Conservation (phyloP, 1,140 invertebrate genomes). For the Agraylea sexmaculata region DNA sequence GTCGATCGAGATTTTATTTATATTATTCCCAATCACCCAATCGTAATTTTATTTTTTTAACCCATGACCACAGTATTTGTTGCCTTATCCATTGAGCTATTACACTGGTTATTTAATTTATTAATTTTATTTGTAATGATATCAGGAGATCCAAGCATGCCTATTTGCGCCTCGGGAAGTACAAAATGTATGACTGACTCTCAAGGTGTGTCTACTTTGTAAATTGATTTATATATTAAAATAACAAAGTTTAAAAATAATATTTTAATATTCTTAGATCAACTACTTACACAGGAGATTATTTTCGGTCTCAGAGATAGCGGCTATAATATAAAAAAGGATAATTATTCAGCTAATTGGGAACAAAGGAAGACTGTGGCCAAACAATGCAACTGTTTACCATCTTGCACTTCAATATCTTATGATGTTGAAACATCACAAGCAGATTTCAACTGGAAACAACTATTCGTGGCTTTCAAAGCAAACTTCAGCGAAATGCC, state of each 20-base stretch:
- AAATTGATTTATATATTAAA: too few relatives aligned
- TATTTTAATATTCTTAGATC: slow-evolving; percentile 31
- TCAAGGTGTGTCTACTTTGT: slow-evolving; percentile 32
- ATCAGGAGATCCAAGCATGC: slow-evolving; percentile 27
- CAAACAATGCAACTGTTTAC: slow-evolving; percentile 49
- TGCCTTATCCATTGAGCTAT: too few relatives aligned
- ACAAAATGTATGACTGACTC: slow-evolving; percentile 36
- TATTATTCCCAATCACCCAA: too few relatives aligned
- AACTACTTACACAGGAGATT: slow-evolving; percentile 44
- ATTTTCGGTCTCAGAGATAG: slow-evolving; percentile 23
- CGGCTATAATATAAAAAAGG: slow-evolving; percentile 18
- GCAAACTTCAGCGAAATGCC: slow-evolving; percentile 26
- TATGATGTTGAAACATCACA: slow-evolving; percentile 58
- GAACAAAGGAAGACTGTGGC: slow-evolving; percentile 27
- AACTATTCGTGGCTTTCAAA: slow-evolving; percentile 36
- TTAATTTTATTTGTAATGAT: too few relatives aligned
- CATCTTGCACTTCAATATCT: slow-evolving; percentile 51
- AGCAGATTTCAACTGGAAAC: slow-evolving; percentile 46
- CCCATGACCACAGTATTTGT: too few relatives aligned
- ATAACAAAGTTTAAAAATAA: too few relatives aligned
- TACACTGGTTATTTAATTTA: too few relatives aligned
- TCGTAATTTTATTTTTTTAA: too few relatives aligned
- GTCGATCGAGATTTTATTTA: too few relatives aligned
- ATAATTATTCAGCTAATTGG: slow-evolving; percentile 1
- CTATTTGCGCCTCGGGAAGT: slow-evolving; percentile 46